Base-by-base conservation (phyloP, 1,140 invertebrate species). In the Sarcophaga bullata region DNA sequence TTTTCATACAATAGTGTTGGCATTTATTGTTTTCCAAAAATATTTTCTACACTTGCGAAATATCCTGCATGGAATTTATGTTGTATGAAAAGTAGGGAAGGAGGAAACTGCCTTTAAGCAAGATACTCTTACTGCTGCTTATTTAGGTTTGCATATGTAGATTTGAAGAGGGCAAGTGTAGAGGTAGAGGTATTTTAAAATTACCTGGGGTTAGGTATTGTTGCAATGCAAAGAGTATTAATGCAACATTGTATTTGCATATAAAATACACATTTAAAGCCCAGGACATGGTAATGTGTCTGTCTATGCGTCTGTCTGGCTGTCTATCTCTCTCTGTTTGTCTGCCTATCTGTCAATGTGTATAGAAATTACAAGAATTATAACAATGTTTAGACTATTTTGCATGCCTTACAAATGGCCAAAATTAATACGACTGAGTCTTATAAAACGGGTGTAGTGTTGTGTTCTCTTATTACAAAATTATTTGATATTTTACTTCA, bases 191-290 rank as follows among this genome's bases (percentile, higher is more conserved):
- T 6, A n/a, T 19, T 68, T 68, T 68, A 8, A 25, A 68, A 68
- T 68, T 68, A 68, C 62, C 62, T 68, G n/a, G n/a, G 75, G 19
- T 50, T 78, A 47, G 25, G 48, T 78, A 50, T 78, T 50, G 48
- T 47, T 72, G 15, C n/a, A 58, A 7, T 78, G 75, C 48, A 78
- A 47, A 37, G 25, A 37, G 25, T 37, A 78, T 78, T 50, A 78
- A 78, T 78, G 75, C 75, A 78, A 78, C 75, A 78, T 78, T 78
- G 75, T 78, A 19, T 78, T 48, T 11, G 75, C 47, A 76, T 50
- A 78, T 50, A 78, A 78, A 19, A 68, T 68, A 25, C 62, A 68
- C 62, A 68, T 17, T 68, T 68, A 25, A 25, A 68, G n/a, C 50
- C n/a, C n/a, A 68, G 62, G 17, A 58, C 15, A 58, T 58, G n/a